A percentile compares a stretch with the other conserved stretches of the same genome.
Conservation (phyloP, 1,140 invertebrate genomes). For the Pinna nobilis region DNA sequence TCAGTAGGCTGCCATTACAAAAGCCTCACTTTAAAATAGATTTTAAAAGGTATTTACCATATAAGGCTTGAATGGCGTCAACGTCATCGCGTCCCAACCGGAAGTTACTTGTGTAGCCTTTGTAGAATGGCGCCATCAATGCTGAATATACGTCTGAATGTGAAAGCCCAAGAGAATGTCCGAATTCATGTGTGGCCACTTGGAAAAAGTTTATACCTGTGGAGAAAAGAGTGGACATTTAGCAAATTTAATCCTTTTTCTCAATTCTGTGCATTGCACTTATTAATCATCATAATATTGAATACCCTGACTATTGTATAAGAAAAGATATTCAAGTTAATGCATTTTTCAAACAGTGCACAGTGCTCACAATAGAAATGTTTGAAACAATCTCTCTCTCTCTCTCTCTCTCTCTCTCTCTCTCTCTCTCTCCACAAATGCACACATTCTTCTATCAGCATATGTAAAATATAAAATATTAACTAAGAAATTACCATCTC, state of each 20-base stretch:
- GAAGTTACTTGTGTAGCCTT: slow-evolving; percentile 80
- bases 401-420: too few species aligned
- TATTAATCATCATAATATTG: too few species aligned
- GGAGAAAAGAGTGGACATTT: slow-evolving; percentile 6
- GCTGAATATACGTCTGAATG: slow-evolving; percentile 72
- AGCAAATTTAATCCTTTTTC: too few species aligned
- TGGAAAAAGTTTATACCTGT: slow-evolving; percentile 72
- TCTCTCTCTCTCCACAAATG: too few species aligned
- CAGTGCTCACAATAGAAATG: too few species aligned
- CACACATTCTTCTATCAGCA: too few species aligned
- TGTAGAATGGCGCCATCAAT: slow-evolving; percentile 78
- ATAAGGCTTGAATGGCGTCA: slow-evolving; percentile 82
- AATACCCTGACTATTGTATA: too few species aligned
- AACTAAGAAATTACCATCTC: slow-evolving; percentile 46
- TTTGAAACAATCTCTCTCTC: too few species aligned
- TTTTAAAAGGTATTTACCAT: slow-evolving; percentile 68
- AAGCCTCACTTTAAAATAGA: neutral
- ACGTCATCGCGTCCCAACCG: slow-evolving; percentile 90
- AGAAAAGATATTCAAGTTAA: too few species aligned
- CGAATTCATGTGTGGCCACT: slow-evolving; percentile 75
- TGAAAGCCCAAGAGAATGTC: slow-evolving; percentile 74
- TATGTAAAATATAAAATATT: too few species aligned
- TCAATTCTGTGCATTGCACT: too few species aligned
- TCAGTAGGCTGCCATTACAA: neutral
- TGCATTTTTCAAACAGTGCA: neutral